Percentiles rank a stretch among this genome's conserved stretches.
Conservation (phyloP, 2,888 invertebrate genomes). For the Agrotis exclamationis region DNA sequence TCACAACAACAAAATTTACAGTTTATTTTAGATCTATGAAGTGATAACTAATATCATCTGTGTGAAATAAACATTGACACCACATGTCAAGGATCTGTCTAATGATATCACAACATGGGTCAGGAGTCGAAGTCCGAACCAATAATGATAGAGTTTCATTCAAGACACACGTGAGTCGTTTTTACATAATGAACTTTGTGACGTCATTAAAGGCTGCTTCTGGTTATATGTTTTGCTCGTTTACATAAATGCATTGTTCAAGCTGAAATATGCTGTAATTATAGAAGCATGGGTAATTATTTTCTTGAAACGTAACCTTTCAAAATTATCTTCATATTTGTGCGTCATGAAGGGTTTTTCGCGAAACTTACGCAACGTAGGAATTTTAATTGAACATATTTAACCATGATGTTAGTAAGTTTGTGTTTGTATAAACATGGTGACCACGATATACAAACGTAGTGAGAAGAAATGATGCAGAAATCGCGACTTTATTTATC, state of each 20-base stretch:
- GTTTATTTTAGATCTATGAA: neutral
- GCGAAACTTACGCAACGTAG: too few relatives aligned
- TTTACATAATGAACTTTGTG: constrained; percentile 27
- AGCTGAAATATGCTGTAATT: neutral
- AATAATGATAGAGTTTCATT: constrained; percentile 39
- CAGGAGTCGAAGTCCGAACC: constrained; percentile 44
- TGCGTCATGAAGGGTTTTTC: too few relatives aligned
- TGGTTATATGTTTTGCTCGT: neutral
- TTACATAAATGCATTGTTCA: neutral
- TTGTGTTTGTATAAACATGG: too few relatives aligned
- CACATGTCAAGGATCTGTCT: constrained; percentile 44
- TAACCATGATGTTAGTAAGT: too few relatives aligned
- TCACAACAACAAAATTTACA: neutral
- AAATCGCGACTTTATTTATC: too few relatives aligned
- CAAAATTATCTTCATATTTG: too few relatives aligned
- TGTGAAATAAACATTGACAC: constrained; percentile 28
- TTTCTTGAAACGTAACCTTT: neutral
- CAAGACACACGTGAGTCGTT: constrained; percentile 39
- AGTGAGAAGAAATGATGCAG: too few relatives aligned
- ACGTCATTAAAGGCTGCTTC: neutral
- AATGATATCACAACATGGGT: constrained; percentile 18
- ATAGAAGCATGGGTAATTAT: neutral
- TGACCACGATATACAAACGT: too few relatives aligned
- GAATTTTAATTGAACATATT: too few relatives aligned
- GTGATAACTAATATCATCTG: constrained; percentile 20